Base-by-base conservation (phyloP, 2,113 vertebrate species). In the Sphaerodactylus townsendi region DNA sequence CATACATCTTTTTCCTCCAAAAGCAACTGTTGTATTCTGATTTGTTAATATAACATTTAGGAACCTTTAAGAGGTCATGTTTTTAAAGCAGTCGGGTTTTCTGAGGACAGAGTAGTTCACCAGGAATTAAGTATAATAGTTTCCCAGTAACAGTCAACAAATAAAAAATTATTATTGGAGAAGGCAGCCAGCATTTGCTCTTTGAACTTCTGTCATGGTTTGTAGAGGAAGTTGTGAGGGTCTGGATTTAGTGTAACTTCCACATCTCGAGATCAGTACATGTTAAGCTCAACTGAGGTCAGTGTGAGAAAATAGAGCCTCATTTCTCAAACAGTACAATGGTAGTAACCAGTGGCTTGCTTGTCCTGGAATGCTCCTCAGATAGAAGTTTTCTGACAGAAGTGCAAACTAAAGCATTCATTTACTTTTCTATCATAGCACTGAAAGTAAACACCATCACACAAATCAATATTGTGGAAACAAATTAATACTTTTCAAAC, bases 71-170 rank as follows among this genome's bases (percentile, higher is more conserved):
- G 17, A 70, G 53, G 30, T 23, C 35, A 41, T 35, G 17, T 56
- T 84, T 81, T 71, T 71, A 21, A 25, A 70, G n/a, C 53, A 69
- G 66, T 53, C 30, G 66, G 86, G 35, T 81, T 46, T 66, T 82
- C 83, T 88, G 70, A 86, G 73, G 88, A 86, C 44, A 56, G 2
- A 73, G 2, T 15, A 83, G 77, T 89, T 85, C 50, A 85, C 21
- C 70, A 83, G 73, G 64, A 80, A 81, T 41, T 82, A 86, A 82
- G 2, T 64, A 80, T 79, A 81, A 13, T 64, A 21, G 10, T 59
- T 93, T 91, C 68, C 28, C 46, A 83, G 62, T 76, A 85, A 89
- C 41, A 23, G 76, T 81, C 62, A 86, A 72, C 77, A 91, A 90
- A 81, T 77, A 74, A 81, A 74, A 84, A 69, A 7, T 70, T 74